Evolutionary conservation across 1,140 invertebrate species (phyloP).

Genomic region (Drosophila subobscura): DNA sequence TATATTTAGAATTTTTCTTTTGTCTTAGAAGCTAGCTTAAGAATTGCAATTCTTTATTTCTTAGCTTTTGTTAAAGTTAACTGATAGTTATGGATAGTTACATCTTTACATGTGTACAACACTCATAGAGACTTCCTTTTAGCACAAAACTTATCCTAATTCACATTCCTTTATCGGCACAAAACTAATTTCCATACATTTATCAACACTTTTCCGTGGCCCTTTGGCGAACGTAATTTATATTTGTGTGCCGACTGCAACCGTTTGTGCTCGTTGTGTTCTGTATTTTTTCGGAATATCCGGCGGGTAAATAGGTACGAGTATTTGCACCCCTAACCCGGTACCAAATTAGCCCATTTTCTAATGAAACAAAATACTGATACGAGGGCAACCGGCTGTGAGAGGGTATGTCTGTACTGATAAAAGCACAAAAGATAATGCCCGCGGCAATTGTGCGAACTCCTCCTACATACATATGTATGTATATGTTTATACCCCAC

Average conservation of each 20-base stretch:
- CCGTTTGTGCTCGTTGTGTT: neutral
- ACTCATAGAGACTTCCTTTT: neutral
- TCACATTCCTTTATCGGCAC: conserved; percentile 23
- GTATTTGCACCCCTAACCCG: conserved; percentile 25
- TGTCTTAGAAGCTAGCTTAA: too few species aligned
- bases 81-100: too few species aligned
- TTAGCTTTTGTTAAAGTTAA: too few species aligned
- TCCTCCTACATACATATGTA: neutral
- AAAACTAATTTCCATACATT: conserved; percentile 43
- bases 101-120: neutral
- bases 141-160: conserved; percentile 5
- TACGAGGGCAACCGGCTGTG: conserved; percentile 14
- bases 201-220: conserved; percentile 42
- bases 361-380: conserved; percentile 57
- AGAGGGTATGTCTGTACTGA: conserved; percentile 49
- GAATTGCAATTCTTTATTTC: too few species aligned
- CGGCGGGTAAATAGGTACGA: conserved; percentile 20
- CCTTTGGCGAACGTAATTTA: conserved; percentile 53
- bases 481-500: neutral
- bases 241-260: conserved; percentile 18
- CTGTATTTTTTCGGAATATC: conserved; percentile 36
- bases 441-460: conserved; percentile 47
- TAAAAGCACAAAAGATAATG: conserved; percentile 65
- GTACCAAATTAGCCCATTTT: conserved; percentile 55
- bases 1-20: too few species aligned